Conservation (phyloP, 2,113 vertebrate species). For the Albula goreensis region DNA sequence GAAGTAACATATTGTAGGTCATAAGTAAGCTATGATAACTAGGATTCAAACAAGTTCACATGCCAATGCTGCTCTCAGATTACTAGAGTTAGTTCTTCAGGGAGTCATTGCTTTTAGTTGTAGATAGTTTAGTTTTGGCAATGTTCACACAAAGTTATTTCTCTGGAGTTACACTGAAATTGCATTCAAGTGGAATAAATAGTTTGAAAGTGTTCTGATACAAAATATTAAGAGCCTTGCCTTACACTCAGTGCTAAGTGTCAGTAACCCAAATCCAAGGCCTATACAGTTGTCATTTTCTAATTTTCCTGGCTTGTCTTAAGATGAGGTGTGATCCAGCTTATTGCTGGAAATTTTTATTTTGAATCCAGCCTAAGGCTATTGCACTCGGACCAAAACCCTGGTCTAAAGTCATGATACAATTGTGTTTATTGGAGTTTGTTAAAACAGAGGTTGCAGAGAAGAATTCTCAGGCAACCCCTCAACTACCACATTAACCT, state of each 20-base stretch:
- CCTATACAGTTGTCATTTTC: too few relatives aligned
- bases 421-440: too few relatives aligned
- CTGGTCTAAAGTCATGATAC: too few relatives aligned
- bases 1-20: too few relatives aligned
- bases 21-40: background rate
- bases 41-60: background rate
- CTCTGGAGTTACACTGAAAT: slow-evolving; percentile 1
- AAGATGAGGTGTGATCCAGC: too few relatives aligned
- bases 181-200: slow-evolving; percentile 33
- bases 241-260: background rate
- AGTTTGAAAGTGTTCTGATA: slow-evolving; percentile 6
- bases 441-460: too few relatives aligned
- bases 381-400: too few relatives aligned
- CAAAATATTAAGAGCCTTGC: slow-evolving; percentile 18
- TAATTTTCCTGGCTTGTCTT: too few relatives aligned
- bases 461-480: too few relatives aligned
- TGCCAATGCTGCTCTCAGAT: background rate
- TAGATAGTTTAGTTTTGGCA: background rate
- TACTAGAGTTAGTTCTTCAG: background rate
- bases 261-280: background rate
- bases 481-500: too few relatives aligned
- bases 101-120: background rate
- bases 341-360: too few relatives aligned
- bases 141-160: background rate
- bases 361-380: too few relatives aligned